Base-by-base conservation (phyloP, 2,888 invertebrate genomes). In the Osmoderma eremita region DNA sequence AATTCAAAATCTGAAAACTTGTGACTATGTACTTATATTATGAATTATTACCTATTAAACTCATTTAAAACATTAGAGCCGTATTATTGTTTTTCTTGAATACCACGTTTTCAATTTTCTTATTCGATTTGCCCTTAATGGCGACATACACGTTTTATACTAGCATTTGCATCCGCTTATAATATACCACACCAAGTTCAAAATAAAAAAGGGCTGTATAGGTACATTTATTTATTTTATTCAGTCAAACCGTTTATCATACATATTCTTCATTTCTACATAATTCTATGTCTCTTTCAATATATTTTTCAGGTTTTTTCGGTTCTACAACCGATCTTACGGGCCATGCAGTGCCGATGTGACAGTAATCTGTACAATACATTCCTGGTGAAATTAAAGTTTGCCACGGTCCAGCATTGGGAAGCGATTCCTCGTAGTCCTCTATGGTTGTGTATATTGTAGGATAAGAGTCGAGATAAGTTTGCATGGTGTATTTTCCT, bases 321-420 rank as follows among this genome's bases (percentile, higher is more conserved):
- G 51, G 61, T 48, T 78, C 76, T 1, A 83, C 72, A 8, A 78
- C 76, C 8, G 77, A 74, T 63, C 78, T 75, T 12, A 83, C 77
- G n/a, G 83, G 79, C 78, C 78, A 80, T 42, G 79, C 79, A 18
- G 79, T 79, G 22, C 84, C 83, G 49, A 82, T 76, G 69, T 83
- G 83, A 68, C 81, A 80, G 65, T 79, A 78, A 70, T 84, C 84
- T 0, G 82, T 81, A 69, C 81, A 81, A 72, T 83, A 84, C 82
- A 83, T 83, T 62, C 77, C 80, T 10, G 82, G 81, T 2, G 81
- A 73, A n/a, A 77, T 75, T 63, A 82, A 72, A 67, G 76, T 75
- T 68, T 82, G 81, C 77, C 78, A 78, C n/a, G 78, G 75, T n/a
- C 76, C 75, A 3, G 79, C 71, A 8, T 70, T 73, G 1, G 79